phyloP scores from a whole-genome alignment of 1,140 invertebrate species.

The Drosophila santomea region DNA sequence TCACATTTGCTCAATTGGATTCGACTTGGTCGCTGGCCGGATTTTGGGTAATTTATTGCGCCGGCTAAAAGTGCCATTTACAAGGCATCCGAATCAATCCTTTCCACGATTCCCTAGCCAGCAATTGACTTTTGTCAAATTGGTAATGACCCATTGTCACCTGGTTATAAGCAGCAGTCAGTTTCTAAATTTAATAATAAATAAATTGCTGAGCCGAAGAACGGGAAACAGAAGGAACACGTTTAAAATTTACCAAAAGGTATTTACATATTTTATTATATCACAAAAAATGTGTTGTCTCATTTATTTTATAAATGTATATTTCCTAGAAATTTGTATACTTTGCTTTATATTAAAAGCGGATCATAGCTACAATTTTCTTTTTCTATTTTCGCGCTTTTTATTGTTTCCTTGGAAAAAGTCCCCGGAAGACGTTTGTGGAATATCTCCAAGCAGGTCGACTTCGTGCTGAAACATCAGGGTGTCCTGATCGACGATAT shows the following conservation, averaged over 20 bases:
- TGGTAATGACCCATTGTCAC: constrained; percentile 13
- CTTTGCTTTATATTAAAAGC: not conserved
- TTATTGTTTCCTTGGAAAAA: not conserved
- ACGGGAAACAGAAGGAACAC: not conserved
- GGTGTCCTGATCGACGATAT: constrained; percentile 1
- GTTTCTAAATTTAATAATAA: not conserved
- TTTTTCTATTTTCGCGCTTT: not conserved
- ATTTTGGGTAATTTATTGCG: constrained; percentile 53
- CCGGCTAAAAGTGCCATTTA: constrained; percentile 39
- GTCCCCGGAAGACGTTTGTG: not conserved
- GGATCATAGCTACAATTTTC: not conserved
- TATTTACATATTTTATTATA: not conserved
- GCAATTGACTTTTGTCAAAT: constrained; percentile 1
- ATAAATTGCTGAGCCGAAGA: too few relatives aligned
- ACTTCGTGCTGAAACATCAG: constrained; percentile 6
- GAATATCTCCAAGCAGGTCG: constrained; percentile 4
- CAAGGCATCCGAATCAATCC: constrained; percentile 7
- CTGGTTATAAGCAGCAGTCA: not conserved
- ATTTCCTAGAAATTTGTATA: not conserved
- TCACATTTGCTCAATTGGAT: constrained; percentile 73
- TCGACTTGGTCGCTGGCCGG: constrained; percentile 13
- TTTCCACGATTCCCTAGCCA: not conserved
- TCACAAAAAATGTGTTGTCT: too few relatives aligned
- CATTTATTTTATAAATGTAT: too few relatives aligned
- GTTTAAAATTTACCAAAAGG: not conserved